These are phyloP conservation scores for Sarcophaga rosellei DNA, from an alignment of 2,888 invertebrate genomes.

Conservation along the genomic window DNA sequence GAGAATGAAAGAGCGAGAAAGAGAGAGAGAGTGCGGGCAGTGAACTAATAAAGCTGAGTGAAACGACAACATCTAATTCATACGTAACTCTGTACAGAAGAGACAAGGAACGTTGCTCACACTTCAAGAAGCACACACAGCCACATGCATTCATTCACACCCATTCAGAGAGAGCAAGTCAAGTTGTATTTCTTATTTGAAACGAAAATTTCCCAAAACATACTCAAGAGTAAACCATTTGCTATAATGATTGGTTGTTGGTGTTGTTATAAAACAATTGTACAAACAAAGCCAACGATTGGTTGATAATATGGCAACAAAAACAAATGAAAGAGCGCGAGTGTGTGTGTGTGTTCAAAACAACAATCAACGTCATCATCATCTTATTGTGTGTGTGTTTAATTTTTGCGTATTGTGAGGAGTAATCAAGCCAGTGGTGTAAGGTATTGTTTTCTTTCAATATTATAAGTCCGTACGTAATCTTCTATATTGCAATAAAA, in stretches of 20 bases:
- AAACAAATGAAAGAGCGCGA: no score
- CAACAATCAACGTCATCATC: neutral
- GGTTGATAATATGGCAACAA: slow-evolving; percentile 23
- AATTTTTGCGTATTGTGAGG: neutral
- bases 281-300: slow-evolving; percentile 15
- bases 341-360: neutral
- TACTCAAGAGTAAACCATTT: neutral
- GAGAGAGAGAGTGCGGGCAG: no score
- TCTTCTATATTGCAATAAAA: no score
- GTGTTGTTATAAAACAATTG: neutral
- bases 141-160: no score
- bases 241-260: slow-evolving; percentile 44
- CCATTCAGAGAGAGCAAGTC: slow-evolving; percentile 9
- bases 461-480: neutral
- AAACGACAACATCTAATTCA: no score
- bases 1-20: no score
- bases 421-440: neutral
- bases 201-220: neutral
- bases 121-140: neutral
- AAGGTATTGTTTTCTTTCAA: neutral
- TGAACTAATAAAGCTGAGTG: no score
- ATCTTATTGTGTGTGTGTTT: neutral
- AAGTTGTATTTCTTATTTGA: slow-evolving; percentile 35
- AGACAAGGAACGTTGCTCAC: no score
- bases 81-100: no score